These are phyloP conservation scores for Oscheius sp. DNA, from an alignment of 2,888 invertebrate species.

Conservation along the genomic window DNA sequence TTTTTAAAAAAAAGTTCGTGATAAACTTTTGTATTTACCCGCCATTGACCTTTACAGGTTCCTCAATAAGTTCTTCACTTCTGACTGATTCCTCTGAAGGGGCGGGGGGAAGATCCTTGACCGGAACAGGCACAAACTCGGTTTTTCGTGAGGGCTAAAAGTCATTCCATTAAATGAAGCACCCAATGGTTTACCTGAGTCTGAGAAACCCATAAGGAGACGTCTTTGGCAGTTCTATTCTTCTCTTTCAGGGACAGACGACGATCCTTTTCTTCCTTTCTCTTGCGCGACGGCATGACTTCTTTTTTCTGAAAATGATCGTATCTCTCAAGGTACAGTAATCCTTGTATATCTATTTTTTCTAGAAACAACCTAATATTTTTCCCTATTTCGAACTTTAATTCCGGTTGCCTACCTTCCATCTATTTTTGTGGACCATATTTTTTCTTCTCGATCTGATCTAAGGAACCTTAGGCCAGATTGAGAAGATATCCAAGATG, in stretches of 20 bases:
- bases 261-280: neutral
- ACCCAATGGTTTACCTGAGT: slow-evolving; percentile 9
- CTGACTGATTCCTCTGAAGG: neutral
- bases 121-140: neutral
- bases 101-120: neutral
- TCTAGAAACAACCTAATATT: too few relatives aligned
- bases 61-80: slow-evolving; percentile 19
- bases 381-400: too few relatives aligned
- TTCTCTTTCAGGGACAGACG: slow-evolving; percentile 7
- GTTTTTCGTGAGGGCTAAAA: slow-evolving; percentile 9
- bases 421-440: too few relatives aligned
- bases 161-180: neutral
- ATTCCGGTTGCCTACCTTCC: too few relatives aligned
- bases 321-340: too few relatives aligned
- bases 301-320: neutral
- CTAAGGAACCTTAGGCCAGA: too few relatives aligned
- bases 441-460: too few relatives aligned
- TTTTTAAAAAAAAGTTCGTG: neutral
- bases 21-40: neutral
- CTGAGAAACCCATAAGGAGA: slow-evolving; percentile 7
- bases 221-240: slow-evolving; percentile 3
- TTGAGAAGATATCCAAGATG: too few relatives aligned
- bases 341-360: too few relatives aligned
- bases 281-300: neutral
- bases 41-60: slow-evolving; percentile 38